Conservation (phyloP, 37 sponge, comb jelly and placozoan species). For the Beroe forskalii region DNA sequence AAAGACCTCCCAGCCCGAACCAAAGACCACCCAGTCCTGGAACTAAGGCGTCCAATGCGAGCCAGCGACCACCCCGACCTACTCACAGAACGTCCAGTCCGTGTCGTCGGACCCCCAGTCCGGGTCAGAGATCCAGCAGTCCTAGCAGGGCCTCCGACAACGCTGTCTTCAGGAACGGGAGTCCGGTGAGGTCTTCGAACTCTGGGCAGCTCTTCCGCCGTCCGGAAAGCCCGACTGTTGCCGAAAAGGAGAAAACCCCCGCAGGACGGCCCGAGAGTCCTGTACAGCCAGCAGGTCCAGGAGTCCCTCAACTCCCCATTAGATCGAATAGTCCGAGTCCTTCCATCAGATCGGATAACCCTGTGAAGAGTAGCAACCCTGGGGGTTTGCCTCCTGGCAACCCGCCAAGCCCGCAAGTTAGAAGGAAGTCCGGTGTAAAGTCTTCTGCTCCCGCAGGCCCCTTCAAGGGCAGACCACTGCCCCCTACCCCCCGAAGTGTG, state of each 20-base stretch:
- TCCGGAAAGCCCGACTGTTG: not conserved
- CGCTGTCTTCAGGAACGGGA: not conserved
- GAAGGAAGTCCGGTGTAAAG: not conserved
- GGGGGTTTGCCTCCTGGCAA: not conserved
- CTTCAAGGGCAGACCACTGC: not conserved
- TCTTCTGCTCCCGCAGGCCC: not conserved
- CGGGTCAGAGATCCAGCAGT: not conserved
- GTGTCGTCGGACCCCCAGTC: not conserved
- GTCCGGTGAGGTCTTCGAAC: not conserved
- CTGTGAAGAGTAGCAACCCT: not conserved
- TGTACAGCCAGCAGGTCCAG: not conserved
- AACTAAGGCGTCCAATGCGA: not conserved
- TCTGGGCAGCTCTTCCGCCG: not conserved
- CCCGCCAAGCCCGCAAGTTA: not conserved
- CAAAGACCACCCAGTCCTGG: not conserved
- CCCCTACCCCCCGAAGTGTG: constrained; percentile 42
- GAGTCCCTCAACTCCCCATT: not conserved
- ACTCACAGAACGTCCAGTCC: not conserved
- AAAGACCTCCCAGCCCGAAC: not conserved
- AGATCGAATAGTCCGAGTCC: not conserved
- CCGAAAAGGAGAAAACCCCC: not conserved
- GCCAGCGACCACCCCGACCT: not conserved
- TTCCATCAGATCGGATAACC: not conserved
- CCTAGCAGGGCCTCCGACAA: not conserved
- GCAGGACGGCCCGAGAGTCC: not conserved